These are phyloP conservation scores for Carcharodon carcharias DNA, from an alignment of 2,797 vertebrate genomes.

Conservation along the genomic window DNA sequence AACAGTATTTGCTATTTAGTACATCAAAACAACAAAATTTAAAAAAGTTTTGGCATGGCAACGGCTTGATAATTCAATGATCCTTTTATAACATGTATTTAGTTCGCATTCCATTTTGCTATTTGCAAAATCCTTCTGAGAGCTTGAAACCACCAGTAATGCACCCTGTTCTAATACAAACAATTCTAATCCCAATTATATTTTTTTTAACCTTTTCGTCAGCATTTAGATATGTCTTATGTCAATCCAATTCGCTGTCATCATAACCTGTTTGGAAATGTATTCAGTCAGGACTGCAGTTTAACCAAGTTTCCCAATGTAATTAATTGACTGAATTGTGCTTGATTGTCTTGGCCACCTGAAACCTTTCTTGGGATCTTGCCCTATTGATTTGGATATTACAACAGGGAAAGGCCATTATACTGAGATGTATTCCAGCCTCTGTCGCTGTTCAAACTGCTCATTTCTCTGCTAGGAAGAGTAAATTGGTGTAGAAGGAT, in stretches of 20 bases:
- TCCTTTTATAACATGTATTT: not conserved
- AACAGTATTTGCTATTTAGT: not conserved
- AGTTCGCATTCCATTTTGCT: not conserved
- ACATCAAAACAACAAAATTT: not conserved
- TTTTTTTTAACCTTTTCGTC: slow-evolving; percentile 23
- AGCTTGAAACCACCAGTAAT: not conserved
- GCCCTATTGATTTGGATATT: slow-evolving; percentile 23
- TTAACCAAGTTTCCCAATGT: not conserved
- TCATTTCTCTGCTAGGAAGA: slow-evolving; percentile 26
- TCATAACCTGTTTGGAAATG: not conserved
- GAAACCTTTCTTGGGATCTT: slow-evolving; percentile 26
- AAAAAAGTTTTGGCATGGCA: not conserved
- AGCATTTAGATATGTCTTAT: slow-evolving; percentile 27
- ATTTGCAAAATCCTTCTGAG: not conserved
- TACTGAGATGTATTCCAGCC: slow-evolving; percentile 1
- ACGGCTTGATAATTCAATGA: not conserved
- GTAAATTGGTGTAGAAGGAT: slow-evolving; percentile 34
- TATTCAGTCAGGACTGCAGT: not conserved
- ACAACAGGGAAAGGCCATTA: slow-evolving; percentile 25
- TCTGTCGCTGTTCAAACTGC: slow-evolving; percentile 27
- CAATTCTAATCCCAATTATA: slow-evolving; percentile 22
- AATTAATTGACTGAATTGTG: slow-evolving; percentile 12
- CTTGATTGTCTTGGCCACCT: slow-evolving; percentile 26
- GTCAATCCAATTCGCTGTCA: not conserved
- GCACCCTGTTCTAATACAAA: not conserved